phyloP scores from a whole-genome alignment of 2,797 vertebrate species.

The Chromis chromis region DNA sequence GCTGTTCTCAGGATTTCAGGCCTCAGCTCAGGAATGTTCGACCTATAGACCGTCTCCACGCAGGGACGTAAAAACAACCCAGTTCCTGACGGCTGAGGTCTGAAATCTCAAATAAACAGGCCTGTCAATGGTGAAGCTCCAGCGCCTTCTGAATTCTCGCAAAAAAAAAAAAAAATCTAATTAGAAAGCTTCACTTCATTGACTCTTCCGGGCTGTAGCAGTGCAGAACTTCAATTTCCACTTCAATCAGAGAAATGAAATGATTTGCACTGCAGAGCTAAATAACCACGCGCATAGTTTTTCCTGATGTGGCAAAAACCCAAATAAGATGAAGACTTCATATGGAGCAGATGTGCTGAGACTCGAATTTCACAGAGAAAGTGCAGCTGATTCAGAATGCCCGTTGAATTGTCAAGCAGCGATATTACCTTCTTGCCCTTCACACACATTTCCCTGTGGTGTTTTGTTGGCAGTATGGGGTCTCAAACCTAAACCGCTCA shows the following conservation, averaged over 20 bases:
- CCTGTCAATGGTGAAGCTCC: not conserved
- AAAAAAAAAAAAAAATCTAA: conserved; percentile 14
- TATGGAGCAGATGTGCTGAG: conserved; percentile 60
- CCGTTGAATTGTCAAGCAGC: conserved; percentile 38
- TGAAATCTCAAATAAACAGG: conserved; percentile 17
- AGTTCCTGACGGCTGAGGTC: not conserved
- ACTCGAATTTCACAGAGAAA: conserved; percentile 47
- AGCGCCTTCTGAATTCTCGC: not conserved
- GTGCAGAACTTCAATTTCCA: conserved; percentile 13
- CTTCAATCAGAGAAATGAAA: conserved; percentile 36
- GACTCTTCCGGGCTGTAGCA: not conserved
- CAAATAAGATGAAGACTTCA: conserved; percentile 46
- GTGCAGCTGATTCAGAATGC: conserved; percentile 49
- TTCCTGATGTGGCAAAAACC: conserved; percentile 60
- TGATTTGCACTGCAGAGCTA: conserved; percentile 30
- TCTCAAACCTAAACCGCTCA: conserved; percentile 40
- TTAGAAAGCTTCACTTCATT: not conserved
- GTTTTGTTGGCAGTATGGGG: conserved; percentile 5
- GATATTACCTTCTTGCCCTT: conserved; percentile 45
- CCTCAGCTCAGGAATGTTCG: conserved; percentile 61
- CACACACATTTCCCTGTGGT: conserved; percentile 35
- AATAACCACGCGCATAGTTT: conserved; percentile 23
- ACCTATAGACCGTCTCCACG: conserved; percentile 39
- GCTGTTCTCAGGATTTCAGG: conserved; percentile 65
- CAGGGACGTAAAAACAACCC: conserved; percentile 39